Conservation (phyloP, 2,113 vertebrate genomes). For the Brachyistius frenatus region DNA sequence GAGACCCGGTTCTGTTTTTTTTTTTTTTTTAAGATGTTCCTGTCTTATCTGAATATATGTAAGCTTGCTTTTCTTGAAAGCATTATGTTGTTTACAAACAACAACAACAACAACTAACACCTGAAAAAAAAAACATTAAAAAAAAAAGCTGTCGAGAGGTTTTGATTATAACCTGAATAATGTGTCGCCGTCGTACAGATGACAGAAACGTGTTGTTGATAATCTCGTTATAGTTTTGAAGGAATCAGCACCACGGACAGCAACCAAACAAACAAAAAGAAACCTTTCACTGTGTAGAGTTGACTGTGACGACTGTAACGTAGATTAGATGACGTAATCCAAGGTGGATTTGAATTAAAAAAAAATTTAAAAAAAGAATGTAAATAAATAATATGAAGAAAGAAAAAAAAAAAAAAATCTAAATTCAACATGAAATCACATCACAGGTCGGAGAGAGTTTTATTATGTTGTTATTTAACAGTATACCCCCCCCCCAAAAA, state of each 20-base stretch:
- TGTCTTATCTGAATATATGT: conserved; percentile 5
- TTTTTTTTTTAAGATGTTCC: conserved; percentile 20
- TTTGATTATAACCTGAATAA: neutral
- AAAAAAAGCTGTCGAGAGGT: neutral
- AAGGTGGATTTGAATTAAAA: neutral
- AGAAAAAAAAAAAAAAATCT: too few species aligned
- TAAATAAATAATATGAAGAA: too few species aligned
- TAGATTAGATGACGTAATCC: too few species aligned
- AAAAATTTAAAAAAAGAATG: too few species aligned
- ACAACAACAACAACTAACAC: too few species aligned
- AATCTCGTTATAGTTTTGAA: neutral
- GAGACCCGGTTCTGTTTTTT: neutral
- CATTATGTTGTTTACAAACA: conserved; percentile 49
- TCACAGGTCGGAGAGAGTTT: too few species aligned
- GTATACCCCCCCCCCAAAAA: too few species aligned
- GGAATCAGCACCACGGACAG: conserved; percentile 76
- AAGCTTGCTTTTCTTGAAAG: conserved; percentile 15
- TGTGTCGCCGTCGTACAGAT: conserved; percentile 5
- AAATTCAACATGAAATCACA: too few species aligned
- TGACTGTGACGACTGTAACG: neutral
- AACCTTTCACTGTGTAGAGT: neutral
- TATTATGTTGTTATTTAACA: too few species aligned
- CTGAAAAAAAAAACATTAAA: neutral
- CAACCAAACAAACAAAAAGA: conserved; percentile 47
- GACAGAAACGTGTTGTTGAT: conserved; percentile 5